These are phyloP conservation scores for Gymnoscopelus braueri DNA, from an alignment of 2,797 vertebrate genomes.

Conservation along the genomic window DNA sequence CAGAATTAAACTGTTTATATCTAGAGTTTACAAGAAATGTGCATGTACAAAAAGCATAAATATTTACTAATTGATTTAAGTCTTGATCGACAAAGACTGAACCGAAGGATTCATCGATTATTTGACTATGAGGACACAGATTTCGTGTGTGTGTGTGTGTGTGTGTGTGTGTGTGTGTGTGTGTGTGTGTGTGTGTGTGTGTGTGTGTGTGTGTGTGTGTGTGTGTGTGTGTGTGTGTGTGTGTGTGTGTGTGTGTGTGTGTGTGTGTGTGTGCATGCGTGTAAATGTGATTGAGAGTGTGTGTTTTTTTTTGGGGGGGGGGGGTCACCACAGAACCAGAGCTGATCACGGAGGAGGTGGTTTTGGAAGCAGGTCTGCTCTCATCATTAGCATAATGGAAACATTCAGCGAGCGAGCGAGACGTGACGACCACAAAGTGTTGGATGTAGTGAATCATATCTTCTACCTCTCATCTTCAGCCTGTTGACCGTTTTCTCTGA, in stretches of 20 bases:
- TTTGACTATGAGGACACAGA: not conserved
- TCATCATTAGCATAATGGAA: conserved; percentile 66
- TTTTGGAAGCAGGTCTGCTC: conserved; percentile 50
- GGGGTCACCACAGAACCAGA: not conserved
- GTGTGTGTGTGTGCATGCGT: not conserved
- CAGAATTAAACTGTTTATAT: too few species aligned
- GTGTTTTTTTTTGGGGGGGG: too few species aligned
- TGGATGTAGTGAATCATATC: conserved; percentile 62
- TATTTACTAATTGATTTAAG: too few species aligned
- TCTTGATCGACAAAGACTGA: too few species aligned
- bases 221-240: not conserved
- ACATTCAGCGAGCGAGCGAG: conserved; percentile 49
- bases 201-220: too few species aligned
- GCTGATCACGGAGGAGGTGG: conserved; percentile 32
- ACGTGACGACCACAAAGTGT: conserved; percentile 39
- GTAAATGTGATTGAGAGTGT: too few species aligned
- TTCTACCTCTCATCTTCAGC: conserved; percentile 35
- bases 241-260: not conserved
- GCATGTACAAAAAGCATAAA: too few species aligned
- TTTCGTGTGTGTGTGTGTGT: not conserved
- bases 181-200: not conserved
- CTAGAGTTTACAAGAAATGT: too few species aligned
- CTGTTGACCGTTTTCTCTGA: conserved; percentile 43
- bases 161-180: not conserved
- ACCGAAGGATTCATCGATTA: not conserved